Base-by-base conservation (phyloP, 2,797 vertebrate species). In the Sebastes ruberrimus region DNA sequence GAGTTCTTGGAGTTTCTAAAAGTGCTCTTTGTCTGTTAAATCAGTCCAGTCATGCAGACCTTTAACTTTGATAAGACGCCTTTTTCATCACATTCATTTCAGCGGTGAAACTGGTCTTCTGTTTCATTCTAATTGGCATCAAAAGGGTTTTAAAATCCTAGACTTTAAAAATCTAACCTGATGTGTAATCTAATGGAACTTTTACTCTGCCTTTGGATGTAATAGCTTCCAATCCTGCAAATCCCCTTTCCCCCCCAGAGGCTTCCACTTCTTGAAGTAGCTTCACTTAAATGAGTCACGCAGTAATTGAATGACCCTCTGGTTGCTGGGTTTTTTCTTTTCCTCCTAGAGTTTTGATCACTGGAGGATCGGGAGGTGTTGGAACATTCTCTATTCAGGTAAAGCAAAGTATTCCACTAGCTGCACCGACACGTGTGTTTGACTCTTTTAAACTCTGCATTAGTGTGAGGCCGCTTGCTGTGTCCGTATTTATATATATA, bases 311-410 rank as follows among this genome's bases (percentile, higher is more conserved):
- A 76, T 82, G 77, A 80, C 72, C 35, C 10, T 78, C 18, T 55
- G 35, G 23, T 65, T 78, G 59, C 74, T 73, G 68, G 5, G 10
- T 33, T 55, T 33, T 23, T 22, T 75, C 77, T 4, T 81, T 52
- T 67, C 70, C 53, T 75, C 89, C n/a, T 78, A 99, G 98, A 92
- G 90, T 97, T 92, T 94, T 99, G 94, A 97, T 99, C 94, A 95
- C 96, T 53, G 98, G 98, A 42, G 97, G 96, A 80, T 97, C 98
- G 4, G 98, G 98, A 81, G 98, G 98, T 85, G 95, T 99, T 57
- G 98, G 98, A 88, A 98, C 98, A 14, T 97, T 97, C 85, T 96
- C 97, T 80, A 93, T 97, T 82, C 98, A 99, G 97, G 98, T 99
- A 72, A 87, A 61, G 9, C 20, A 9, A 53, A 27, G 23, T 35